Evolutionary conservation across 2,113 vertebrate genomes (phyloP), one percentile per base, ranked within the genome.

Genomic region (Alethe diademata): DNA sequence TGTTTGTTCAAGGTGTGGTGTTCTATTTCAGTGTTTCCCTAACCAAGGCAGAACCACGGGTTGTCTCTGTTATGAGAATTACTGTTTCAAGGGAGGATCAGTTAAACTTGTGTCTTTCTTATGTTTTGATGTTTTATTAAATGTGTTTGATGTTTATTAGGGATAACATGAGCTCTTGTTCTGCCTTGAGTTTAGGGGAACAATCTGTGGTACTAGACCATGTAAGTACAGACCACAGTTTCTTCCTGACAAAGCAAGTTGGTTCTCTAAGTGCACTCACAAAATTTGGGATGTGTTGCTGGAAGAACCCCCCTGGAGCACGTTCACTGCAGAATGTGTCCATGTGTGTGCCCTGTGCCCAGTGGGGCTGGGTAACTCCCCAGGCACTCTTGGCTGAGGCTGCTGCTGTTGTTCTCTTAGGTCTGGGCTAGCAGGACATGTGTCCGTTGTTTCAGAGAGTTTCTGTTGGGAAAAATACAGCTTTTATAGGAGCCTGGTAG

Each of bases 191-290:
- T 19, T 56, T 15, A 25, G 11, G 22, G n/a, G 17, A 57, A 0
- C 50, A n/a, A 0, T 23, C 8, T 45, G 48, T 38, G 43, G 3
- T 42, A 5, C 3, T 40, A 8, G 33, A 4, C 25, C 25, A 0
- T 4, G 11, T 17, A 16, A 45, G 17, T 3, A 6, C 11, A 35
- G 33, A 31, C 2, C 33, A 4, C 12, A 11, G n/a, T 22, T 66
- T 19, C 1, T 73, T 48, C 57, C 57, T 54, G 36, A 5, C 11
- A 35, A 12, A 23, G 35, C 8, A 9, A 57, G 9, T 5, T 69
- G 45, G 3, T 65, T 86, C 15, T 69, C 5, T n/a, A 1, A 1
- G 9, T 48, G 62, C 26, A 2, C 19, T 48, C 45, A 8, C 8
- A 7, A 2, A 23, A 14, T 36, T 28, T 48, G 65, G 61, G 36